Conservation (phyloP, 2,797 vertebrate species). For the Chloroceryle inda region DNA sequence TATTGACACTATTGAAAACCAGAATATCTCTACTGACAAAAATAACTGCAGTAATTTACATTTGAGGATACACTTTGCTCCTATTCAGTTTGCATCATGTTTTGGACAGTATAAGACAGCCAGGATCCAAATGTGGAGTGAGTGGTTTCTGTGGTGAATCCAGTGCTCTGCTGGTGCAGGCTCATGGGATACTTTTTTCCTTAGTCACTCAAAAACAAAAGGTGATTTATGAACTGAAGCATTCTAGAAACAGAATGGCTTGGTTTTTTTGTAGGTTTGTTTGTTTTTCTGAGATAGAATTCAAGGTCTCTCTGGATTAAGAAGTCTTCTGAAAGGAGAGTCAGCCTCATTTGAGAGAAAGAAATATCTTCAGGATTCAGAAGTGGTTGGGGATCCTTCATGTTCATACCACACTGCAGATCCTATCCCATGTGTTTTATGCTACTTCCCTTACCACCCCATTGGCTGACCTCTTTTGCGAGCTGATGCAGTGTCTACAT, state of each 20-base stretch:
- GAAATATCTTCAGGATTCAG: neutral
- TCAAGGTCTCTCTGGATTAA: neutral
- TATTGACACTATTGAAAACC: neutral
- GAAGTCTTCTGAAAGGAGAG: neutral
- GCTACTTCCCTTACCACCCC: neutral
- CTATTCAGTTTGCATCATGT: neutral
- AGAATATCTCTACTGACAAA: neutral
- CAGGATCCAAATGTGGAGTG: neutral
- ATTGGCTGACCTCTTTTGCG: neutral
- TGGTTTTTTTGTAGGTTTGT: neutral
- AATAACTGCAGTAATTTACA: neutral
- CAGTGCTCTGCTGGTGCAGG: neutral
- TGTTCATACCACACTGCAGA: neutral
- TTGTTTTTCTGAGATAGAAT: neutral
- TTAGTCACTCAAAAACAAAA: neutral
- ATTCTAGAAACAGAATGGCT: neutral
- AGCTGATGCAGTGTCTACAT: rapidly evolving
- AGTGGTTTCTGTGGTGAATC: neutral
- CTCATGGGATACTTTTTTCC: neutral
- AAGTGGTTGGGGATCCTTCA: neutral
- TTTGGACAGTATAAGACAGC: neutral
- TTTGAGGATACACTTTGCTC: neutral
- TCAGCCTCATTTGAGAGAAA: neutral
- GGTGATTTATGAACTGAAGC: neutral
- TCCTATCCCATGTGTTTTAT: neutral